phyloP scores from a whole-genome alignment of 2,113 vertebrate genomes.

The Morone chrysops region DNA sequence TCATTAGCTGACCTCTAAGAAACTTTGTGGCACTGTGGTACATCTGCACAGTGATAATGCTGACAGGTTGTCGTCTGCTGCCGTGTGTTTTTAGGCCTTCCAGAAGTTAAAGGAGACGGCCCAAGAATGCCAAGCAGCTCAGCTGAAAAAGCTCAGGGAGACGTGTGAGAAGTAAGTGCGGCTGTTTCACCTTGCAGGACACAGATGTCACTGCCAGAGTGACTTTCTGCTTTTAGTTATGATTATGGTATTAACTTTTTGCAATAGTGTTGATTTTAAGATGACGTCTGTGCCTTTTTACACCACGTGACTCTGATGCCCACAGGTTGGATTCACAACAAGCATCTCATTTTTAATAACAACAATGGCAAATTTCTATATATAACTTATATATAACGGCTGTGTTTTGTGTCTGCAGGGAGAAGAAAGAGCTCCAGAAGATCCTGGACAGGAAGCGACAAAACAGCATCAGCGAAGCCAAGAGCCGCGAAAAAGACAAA shows the following conservation, averaged over 20 bases:
- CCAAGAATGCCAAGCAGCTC: constrained; percentile 81
- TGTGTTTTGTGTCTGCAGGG: constrained; percentile 75
- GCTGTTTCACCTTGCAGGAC: background rate
- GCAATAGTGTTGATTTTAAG: background rate
- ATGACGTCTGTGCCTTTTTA: background rate
- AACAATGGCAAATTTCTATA: background rate
- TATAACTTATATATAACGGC: background rate
- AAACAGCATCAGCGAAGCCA: constrained; percentile 90
- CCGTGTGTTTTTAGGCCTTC: constrained; percentile 79
- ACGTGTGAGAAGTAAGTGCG: constrained; percentile 85
- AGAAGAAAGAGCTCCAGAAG: constrained; percentile 93
- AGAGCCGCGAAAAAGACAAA: constrained; percentile 86
- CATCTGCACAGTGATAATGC: constrained; percentile 1
- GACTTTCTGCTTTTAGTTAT: background rate
- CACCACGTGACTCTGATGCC: background rate
- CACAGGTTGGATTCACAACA: too few relatives aligned
- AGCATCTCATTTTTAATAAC: background rate
- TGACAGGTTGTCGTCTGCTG: constrained; percentile 22
- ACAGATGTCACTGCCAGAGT: background rate
- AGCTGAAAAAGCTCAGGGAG: constrained; percentile 89
- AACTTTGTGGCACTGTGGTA: background rate
- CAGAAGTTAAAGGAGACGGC: constrained; percentile 85
- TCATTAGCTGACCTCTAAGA: constrained; percentile 15
- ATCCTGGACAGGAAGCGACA: constrained; percentile 90
- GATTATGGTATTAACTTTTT: background rate